Base-by-base conservation (phyloP, 2,113 vertebrate genomes). In the Phyllostomus hastatus region DNA sequence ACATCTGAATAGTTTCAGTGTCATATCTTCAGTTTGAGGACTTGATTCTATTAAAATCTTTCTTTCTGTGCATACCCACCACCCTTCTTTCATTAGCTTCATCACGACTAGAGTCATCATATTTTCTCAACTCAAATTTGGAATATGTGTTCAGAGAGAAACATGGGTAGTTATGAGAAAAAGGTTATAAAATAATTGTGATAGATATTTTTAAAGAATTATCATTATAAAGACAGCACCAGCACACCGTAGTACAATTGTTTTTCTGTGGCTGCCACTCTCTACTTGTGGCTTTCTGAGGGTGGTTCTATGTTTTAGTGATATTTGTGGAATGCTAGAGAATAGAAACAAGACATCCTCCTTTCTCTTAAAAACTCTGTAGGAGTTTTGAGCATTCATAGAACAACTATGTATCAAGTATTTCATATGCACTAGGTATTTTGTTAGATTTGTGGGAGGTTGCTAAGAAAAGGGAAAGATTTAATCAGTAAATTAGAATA, bases 91-190 rank as follows among this genome's bases (percentile, higher is more conserved):
- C 31, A 83, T 75, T 80, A 43, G 15, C n/a, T 93, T 69, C 54
- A 50, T 81, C 82, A 66, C 41, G 31, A 3, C 46, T 43, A 61
- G 9, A 61, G 35, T 73, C 16, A 67, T 4, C 78, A 17, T 7
- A 82, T 93, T 96, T 84, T 84, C 76, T 79, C 24, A 91, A 73
- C 24, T 67, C 72, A 96, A 90, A 33, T 41, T 57, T 73, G 38
- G 15, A 50, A 78, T 19, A 88, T 64, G 11, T 61, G 43, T 67
- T 90, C 76, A 93, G 35, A 95, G 48, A 75, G 54, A 92, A 81
- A 61, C 1, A 10, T 1, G 38, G 41, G 11, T 26, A 72, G 41
- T 85, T 78, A 88, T 54, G 70, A 89, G 48, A 48, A 64, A 54
- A 95, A 66, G 19, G 2, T 78, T 48, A 82, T n/a, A 66, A 91